Evolutionary conservation across 2,797 vertebrate genomes (phyloP).

Genomic region (Lepus oiostolus): DNA sequence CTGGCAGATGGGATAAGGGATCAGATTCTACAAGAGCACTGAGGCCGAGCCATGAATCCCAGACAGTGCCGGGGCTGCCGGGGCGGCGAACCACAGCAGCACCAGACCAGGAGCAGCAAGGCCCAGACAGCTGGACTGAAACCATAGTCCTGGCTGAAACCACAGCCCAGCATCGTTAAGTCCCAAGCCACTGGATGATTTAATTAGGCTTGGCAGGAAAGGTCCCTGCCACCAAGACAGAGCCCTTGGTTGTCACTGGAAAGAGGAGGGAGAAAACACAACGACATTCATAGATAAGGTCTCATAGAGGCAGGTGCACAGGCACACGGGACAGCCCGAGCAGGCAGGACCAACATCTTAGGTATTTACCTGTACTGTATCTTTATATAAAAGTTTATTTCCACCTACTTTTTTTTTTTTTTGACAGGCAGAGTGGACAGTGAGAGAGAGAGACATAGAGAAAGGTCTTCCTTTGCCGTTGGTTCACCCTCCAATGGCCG

Average conservation of each 20-base stretch:
- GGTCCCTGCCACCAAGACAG: slow-evolving; percentile 20
- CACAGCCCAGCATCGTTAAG: neutral
- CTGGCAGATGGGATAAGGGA: neutral
- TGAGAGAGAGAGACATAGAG: too few relatives aligned
- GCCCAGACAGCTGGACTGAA: neutral
- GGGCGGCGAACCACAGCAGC: neutral
- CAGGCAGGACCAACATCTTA: neutral
- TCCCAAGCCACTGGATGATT: neutral
- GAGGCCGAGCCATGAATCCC: neutral
- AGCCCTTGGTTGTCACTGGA: neutral
- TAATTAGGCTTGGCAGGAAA: slow-evolving; percentile 16
- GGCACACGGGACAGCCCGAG: neutral
- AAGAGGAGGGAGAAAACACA: neutral
- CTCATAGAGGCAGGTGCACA: rapidly evolving
- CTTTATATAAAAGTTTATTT: neutral
- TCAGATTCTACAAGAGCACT: neutral
- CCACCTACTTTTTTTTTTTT: too few relatives aligned
- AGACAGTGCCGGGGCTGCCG: neutral
- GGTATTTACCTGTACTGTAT: neutral
- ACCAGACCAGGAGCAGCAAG: neutral
- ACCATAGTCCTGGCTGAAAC: slow-evolving; percentile 21
- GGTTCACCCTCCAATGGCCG: too few relatives aligned
- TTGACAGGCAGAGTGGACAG: too few relatives aligned
- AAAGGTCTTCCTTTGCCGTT: too few relatives aligned
- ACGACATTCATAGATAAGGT: slow-evolving; percentile 17